Percentiles rank a stretch among this genome's conserved stretches.
Evolutionary conservation across 2,797 vertebrate genomes (phyloP).

Genomic region (Setipinna tenuifilis): DNA sequence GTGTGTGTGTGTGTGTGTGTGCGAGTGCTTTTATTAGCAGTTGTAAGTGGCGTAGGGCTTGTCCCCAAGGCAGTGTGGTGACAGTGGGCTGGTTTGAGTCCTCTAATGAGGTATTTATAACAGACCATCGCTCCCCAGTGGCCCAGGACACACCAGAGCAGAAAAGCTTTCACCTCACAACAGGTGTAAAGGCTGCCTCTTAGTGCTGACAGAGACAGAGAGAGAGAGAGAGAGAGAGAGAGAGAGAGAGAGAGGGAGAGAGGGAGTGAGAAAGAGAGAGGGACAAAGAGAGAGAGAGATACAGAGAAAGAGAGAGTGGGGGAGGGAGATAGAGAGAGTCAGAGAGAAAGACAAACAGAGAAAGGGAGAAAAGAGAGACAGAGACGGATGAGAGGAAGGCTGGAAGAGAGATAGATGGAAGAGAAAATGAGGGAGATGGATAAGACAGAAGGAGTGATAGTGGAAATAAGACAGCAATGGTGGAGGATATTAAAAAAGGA

Average conservation of each 20-base stretch:
- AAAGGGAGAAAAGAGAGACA: background rate
- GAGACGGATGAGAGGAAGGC: too few species aligned
- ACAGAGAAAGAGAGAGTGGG: too few species aligned
- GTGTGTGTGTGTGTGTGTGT: background rate
- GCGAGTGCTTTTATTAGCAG: background rate
- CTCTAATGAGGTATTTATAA: constrained; percentile 74
- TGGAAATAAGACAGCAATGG: too few species aligned
- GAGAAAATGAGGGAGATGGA: too few species aligned
- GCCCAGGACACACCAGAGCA: constrained; percentile 42
- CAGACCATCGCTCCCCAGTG: constrained; percentile 65
- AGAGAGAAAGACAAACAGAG: background rate
- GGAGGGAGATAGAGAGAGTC: background rate
- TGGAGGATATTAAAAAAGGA: too few species aligned
- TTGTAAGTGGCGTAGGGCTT: constrained; percentile 59
- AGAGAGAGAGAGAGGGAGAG: too few species aligned
- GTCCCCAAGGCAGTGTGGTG: constrained; percentile 61
- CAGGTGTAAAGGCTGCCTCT: constrained; percentile 66
- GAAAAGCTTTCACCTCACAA: constrained; percentile 58
- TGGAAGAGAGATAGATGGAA: too few species aligned
- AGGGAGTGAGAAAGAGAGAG: too few species aligned
- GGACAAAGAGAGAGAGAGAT: too few species aligned
- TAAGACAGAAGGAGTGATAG: too few species aligned
- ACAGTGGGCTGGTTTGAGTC: constrained; percentile 58
- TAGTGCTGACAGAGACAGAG: background rate
- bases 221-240: too few species aligned